Conservation (phyloP, 2,113 vertebrate genomes). For the Grammomys dolichurus region DNA sequence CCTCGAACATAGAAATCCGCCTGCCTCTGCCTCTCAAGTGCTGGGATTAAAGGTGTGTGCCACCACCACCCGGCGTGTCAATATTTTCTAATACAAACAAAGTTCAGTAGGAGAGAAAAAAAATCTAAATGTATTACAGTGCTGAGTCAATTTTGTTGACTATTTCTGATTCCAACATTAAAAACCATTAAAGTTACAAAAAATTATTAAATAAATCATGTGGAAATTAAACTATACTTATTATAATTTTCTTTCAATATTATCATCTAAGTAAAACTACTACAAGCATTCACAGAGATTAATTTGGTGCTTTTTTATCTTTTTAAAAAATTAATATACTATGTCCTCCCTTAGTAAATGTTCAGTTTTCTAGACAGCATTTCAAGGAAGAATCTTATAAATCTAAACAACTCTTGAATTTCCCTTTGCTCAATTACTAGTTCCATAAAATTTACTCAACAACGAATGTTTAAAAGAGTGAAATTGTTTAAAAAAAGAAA, state of each 20-base stretch:
- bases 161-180: constrained; percentile 49
- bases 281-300: background rate
- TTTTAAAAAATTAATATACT: constrained; percentile 11
- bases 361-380: background rate
- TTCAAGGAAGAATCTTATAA: constrained; percentile 63
- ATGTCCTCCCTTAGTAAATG: constrained; percentile 12
- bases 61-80: background rate
- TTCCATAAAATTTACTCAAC: constrained; percentile 66
- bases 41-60: too few relatives aligned
- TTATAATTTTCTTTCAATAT: background rate
- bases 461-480: constrained; percentile 55
- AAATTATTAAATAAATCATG: constrained; percentile 34
- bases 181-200: constrained; percentile 44
- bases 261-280: background rate
- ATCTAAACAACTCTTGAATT: constrained; percentile 50
- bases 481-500: constrained; percentile 3
- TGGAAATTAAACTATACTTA: constrained; percentile 17
- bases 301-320: background rate
- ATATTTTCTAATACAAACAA: constrained; percentile 9
- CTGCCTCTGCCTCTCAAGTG: too few relatives aligned
- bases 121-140: background rate
- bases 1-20: too few relatives aligned
- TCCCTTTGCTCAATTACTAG: constrained; percentile 62
- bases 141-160: constrained; percentile 43
- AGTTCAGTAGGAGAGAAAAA: background rate